phyloP scores from a whole-genome alignment of 2,113 vertebrate genomes.

The Scalopus aquaticus region DNA sequence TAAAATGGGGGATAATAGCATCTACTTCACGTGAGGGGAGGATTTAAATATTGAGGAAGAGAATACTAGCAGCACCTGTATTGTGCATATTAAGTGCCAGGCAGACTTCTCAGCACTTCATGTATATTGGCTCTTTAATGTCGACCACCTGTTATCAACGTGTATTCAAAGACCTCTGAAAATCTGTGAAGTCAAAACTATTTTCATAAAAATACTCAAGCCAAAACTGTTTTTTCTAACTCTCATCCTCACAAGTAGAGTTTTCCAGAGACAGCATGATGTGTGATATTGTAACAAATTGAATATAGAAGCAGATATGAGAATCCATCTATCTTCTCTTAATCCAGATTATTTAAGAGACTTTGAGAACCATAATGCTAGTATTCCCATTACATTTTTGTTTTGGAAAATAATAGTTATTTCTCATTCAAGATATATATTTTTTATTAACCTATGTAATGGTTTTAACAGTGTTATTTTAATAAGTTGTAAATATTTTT shows the following conservation, averaged over 20 bases:
- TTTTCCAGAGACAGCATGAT: neutral
- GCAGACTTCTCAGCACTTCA: neutral
- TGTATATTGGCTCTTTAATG: neutral
- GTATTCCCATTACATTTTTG: neutral
- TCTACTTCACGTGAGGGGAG: neutral
- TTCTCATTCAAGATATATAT: neutral
- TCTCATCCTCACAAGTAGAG: neutral
- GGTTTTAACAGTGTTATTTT: slow-evolving; percentile 34
- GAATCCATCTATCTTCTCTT: neutral
- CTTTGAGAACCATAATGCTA: slow-evolving; percentile 5
- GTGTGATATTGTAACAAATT: neutral
- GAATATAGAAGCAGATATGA: neutral
- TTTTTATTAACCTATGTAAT: neutral
- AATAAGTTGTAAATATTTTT: neutral
- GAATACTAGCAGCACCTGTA: neutral
- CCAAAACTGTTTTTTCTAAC: neutral
- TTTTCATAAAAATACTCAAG: slow-evolving; percentile 32
- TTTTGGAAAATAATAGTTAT: neutral
- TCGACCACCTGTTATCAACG: slow-evolving; percentile 1
- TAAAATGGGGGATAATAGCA: neutral
- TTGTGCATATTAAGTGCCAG: neutral
- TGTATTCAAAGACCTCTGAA: neutral
- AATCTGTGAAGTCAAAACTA: slow-evolving; percentile 23
- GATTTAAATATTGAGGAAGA: neutral
- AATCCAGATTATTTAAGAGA: neutral